Conservation (phyloP, 2,888 invertebrate genomes). For the Acleris laterana region DNA sequence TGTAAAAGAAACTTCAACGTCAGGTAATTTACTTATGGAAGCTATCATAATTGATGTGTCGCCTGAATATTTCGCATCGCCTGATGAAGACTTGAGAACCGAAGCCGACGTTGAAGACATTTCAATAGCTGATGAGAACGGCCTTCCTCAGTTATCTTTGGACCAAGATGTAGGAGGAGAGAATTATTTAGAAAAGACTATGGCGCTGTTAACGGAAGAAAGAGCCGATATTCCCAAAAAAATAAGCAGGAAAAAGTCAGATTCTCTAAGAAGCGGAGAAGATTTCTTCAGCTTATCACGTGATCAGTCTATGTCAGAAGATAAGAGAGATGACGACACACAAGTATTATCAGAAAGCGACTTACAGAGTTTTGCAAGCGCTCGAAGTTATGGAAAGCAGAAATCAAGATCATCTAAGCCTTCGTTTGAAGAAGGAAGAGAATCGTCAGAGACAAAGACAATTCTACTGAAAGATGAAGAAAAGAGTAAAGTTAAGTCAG, state of each 20-base stretch:
- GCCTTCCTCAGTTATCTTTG: conserved; percentile 70
- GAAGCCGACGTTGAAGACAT: conserved; percentile 95
- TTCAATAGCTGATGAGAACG: conserved; percentile 90
- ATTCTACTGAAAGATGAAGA: conserved; percentile 63
- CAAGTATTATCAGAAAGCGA: conserved; percentile 85
- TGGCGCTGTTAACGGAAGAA: conserved; percentile 78
- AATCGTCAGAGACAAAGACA: conserved; percentile 63
- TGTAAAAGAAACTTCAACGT: conserved; percentile 94
- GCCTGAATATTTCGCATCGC: conserved; percentile 91
- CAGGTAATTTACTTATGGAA: conserved; percentile 94
- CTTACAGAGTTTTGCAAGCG: conserved; percentile 87
- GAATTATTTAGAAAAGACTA: conserved; percentile 82
- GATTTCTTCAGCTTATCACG: conserved; percentile 87
- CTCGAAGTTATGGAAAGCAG: conserved; percentile 82
- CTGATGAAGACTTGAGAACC: conserved; percentile 92
- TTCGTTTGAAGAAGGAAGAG: conserved; percentile 62
- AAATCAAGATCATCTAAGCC: conserved; percentile 66
- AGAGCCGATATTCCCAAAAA: conserved; percentile 82
- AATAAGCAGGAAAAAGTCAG: conserved; percentile 87
- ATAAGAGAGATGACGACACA: conserved; percentile 85
- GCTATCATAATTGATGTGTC: conserved; percentile 95
- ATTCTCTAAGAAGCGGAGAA: conserved; percentile 84
- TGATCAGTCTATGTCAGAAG: conserved; percentile 85
- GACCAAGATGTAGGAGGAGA: conserved; percentile 82
- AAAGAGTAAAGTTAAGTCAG: no score